phyloP scores from a whole-genome alignment of 2,113 vertebrate species.

The Pangasianodon gigas region DNA sequence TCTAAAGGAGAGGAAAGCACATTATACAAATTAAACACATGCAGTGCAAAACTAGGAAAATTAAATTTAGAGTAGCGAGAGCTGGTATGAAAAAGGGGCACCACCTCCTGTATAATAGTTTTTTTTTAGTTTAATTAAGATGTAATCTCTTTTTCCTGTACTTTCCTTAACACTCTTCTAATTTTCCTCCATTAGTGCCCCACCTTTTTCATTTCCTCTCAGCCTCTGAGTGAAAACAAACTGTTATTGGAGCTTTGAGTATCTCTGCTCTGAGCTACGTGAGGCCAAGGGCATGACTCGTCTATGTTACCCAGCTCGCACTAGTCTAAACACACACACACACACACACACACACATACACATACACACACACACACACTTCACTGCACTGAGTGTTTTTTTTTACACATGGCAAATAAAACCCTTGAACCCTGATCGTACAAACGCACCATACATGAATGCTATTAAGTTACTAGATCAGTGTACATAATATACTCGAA shows the following conservation, averaged over 20 bases:
- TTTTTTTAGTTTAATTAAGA: background rate
- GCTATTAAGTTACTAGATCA: background rate
- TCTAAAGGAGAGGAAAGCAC: constrained; percentile 60
- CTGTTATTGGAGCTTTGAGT: constrained; percentile 52
- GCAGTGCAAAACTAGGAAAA: background rate
- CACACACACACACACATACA: background rate
- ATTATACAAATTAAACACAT: background rate
- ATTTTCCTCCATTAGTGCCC: constrained; percentile 43
- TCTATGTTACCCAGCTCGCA: background rate
- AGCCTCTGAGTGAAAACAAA: constrained; percentile 53
- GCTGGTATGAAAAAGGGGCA: background rate
- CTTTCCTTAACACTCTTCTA: background rate
- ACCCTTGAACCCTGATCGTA: background rate
- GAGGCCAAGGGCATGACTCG: background rate
- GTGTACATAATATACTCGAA: background rate
- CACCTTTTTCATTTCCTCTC: constrained; percentile 47
- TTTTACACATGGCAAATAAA: background rate
- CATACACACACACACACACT: background rate
- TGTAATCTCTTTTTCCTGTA: constrained; percentile 18
- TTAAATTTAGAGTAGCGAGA: background rate
- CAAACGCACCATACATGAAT: background rate
- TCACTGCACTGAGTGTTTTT: background rate
- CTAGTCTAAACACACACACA: constrained; percentile 2
- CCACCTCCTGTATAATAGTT: background rate
- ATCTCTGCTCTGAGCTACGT: background rate